Conservation (phyloP, 2,797 vertebrate genomes). For the Spizella passerina region DNA sequence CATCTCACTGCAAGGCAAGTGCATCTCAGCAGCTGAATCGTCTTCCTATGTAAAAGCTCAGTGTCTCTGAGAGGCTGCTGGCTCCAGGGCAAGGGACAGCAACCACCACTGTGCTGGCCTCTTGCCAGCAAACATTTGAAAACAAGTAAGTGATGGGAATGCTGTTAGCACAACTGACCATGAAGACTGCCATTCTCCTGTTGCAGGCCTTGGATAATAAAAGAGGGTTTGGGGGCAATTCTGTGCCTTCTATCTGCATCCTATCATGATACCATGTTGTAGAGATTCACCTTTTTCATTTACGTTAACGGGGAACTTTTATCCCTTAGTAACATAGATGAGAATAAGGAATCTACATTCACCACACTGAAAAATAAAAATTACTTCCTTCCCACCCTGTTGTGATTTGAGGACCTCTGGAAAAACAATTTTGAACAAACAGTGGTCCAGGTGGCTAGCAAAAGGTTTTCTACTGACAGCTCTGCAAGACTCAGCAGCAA, state of each 20-base stretch:
- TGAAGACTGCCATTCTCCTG: background rate
- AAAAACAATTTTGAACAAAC: background rate
- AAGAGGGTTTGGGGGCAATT: background rate
- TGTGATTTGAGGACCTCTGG: background rate
- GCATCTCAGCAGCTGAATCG: background rate
- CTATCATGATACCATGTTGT: background rate
- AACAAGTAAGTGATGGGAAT: background rate
- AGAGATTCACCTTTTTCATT: background rate
- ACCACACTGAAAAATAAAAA: background rate
- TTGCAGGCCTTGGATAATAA: background rate
- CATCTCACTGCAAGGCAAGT: background rate
- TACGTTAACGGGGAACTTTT: background rate
- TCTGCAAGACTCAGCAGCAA: background rate
- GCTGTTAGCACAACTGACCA: background rate
- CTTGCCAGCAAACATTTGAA: background rate
- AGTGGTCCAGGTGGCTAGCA: fast-evolving
- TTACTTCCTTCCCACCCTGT: background rate
- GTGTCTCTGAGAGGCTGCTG: background rate
- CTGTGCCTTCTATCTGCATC: background rate
- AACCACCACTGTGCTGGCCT: background rate
- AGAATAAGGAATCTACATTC: background rate
- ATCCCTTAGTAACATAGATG: background rate
- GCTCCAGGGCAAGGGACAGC: background rate
- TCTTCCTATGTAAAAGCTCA: background rate
- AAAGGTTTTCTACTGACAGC: background rate